Evolutionary conservation across 64 coral and sea anemone species (phyloP).

Genomic region (Montipora foliosa): DNA sequence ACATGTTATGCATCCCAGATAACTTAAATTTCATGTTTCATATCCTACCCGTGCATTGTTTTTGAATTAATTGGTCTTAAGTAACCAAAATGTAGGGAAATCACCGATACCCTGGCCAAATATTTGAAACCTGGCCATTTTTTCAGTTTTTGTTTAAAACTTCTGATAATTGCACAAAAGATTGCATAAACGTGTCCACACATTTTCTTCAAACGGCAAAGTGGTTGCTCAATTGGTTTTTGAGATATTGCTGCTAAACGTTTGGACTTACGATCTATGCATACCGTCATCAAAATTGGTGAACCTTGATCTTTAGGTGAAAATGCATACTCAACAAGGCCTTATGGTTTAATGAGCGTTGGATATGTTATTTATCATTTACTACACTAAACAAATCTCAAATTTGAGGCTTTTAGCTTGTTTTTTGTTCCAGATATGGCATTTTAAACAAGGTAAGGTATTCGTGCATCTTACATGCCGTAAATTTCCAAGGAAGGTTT

Average conservation of each 20-base stretch:
- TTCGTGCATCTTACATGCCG: conserved; percentile 8
- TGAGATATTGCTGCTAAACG: background rate
- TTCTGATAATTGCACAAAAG: background rate
- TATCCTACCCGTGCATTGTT: conserved; percentile 12
- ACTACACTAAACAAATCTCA: conserved; percentile 8
- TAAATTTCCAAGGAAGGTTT: too few species aligned
- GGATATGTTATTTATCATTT: conserved; percentile 9
- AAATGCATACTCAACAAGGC: too few species aligned
- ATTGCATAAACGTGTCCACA: conserved; percentile 4
- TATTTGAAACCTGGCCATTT: conserved; percentile 9
- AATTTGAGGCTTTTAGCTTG: conserved; percentile 8
- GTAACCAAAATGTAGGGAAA: conserved; percentile 13
- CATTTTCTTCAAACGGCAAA: background rate
- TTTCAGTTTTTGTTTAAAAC: conserved; percentile 10
- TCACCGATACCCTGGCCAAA: conserved; percentile 6
- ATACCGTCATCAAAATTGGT: too few species aligned
- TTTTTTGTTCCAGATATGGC: background rate
- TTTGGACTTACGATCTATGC: background rate
- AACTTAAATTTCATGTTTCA: background rate
- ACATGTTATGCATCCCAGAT: background rate
- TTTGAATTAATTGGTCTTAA: conserved; percentile 10
- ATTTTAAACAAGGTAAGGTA: background rate
- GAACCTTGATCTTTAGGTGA: too few species aligned
- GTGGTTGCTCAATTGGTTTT: background rate
- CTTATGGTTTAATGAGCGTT: background rate